phyloP scores from a whole-genome alignment of 2,888 invertebrate genomes.

The Tenthredo amoena region DNA sequence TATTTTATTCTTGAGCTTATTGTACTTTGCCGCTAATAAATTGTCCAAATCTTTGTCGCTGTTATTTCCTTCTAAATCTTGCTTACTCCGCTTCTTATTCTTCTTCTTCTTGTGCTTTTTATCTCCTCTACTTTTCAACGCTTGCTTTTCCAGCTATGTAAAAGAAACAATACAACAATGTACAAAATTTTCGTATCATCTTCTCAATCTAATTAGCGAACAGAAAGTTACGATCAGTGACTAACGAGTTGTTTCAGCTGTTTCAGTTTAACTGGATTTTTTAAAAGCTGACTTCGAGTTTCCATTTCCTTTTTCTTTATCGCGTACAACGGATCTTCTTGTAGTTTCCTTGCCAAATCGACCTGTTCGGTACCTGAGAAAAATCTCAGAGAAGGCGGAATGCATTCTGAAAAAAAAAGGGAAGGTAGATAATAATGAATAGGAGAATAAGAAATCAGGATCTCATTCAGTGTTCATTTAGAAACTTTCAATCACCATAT shows the following conservation, averaged over 20 bases:
- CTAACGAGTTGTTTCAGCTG: slow-evolving; percentile 90
- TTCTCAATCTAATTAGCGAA: neutral
- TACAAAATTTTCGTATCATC: neutral
- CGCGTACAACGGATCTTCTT: slow-evolving; percentile 95
- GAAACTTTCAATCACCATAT: slow-evolving; percentile 74
- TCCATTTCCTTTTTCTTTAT: slow-evolving; percentile 96
- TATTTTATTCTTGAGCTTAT: slow-evolving; percentile 82
- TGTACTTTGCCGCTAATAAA: slow-evolving; percentile 86
- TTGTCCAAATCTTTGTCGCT: slow-evolving; percentile 82
- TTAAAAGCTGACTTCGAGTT: slow-evolving; percentile 89
- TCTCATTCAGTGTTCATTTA: neutral
- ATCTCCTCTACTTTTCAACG: slow-evolving; percentile 73
- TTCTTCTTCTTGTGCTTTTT: slow-evolving; percentile 72
- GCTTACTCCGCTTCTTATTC: slow-evolving; percentile 76
- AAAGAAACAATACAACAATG: slow-evolving; percentile 72
- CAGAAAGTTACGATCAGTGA: slow-evolving; percentile 77
- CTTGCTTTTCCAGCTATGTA: slow-evolving; percentile 79
- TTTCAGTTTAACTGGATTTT: slow-evolving; percentile 95
- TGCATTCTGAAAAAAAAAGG: slow-evolving; percentile 80
- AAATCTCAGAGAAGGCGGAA: slow-evolving; percentile 86
- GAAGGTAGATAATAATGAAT: slow-evolving; percentile 3
- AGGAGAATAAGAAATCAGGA: slow-evolving; percentile 14
- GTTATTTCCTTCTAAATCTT: slow-evolving; percentile 68
- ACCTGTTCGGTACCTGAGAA: slow-evolving; percentile 85
- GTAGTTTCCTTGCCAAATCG: slow-evolving; percentile 92